Evolutionary conservation across 2,797 vertebrate genomes (phyloP).

Genomic region (Mormyrops boulengeri): DNA sequence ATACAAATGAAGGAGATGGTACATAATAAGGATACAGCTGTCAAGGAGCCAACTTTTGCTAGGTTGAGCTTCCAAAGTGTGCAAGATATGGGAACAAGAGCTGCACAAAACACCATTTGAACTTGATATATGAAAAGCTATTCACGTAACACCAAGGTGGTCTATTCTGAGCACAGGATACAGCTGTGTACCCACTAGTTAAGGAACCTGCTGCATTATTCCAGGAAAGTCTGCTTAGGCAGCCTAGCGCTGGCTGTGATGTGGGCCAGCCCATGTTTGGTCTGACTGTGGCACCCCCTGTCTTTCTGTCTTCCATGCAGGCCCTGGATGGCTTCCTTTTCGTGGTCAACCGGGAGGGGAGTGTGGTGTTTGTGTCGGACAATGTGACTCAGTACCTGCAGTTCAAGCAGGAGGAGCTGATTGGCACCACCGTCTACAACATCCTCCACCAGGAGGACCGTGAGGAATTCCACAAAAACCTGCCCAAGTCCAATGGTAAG

Average conservation of each 20-base stretch:
- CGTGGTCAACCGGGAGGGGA: slow-evolving; percentile 94
- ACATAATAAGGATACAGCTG: neutral
- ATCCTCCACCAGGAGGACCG: slow-evolving; percentile 92
- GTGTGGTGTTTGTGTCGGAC: slow-evolving; percentile 96
- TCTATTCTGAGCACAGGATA: neutral
- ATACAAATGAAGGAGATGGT: neutral
- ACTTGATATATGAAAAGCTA: neutral
- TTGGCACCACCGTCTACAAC: slow-evolving; percentile 91
- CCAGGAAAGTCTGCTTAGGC: neutral
- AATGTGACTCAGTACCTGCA: slow-evolving; percentile 96
- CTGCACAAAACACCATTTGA: neutral
- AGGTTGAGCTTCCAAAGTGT: neutral
- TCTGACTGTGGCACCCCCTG: neutral
- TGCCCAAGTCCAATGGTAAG: slow-evolving; percentile 86
- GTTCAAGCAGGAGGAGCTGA: slow-evolving; percentile 94
- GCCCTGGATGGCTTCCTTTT: slow-evolving; percentile 96
- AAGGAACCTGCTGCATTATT: neutral
- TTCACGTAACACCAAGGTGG: neutral
- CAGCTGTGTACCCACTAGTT: neutral
- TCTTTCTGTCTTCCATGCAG: slow-evolving; percentile 47
- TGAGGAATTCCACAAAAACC: slow-evolving; percentile 92
- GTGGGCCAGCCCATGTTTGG: neutral
- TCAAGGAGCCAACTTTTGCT: neutral
- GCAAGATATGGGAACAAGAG: neutral
- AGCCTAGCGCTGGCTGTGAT: neutral